Evolutionary conservation across 2,888 invertebrate species (phyloP).

Genomic region (Ctena decussata): DNA sequence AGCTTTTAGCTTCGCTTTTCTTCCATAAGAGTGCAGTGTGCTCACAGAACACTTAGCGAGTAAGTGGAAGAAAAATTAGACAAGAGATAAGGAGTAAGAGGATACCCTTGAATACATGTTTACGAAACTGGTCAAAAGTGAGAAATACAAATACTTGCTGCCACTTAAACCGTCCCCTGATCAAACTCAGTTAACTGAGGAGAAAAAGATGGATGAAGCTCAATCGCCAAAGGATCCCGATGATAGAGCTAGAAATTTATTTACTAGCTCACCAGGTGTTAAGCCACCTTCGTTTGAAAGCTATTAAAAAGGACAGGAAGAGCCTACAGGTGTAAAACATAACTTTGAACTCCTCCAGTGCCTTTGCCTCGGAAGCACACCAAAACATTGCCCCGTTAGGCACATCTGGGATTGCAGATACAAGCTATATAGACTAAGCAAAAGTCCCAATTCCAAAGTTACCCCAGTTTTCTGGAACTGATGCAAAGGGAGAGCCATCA

Average conservation of each 20-base stretch:
- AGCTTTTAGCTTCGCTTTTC: too few relatives aligned
- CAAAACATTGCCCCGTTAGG: background rate
- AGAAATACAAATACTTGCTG: background rate
- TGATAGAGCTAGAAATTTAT: background rate
- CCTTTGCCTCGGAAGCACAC: background rate
- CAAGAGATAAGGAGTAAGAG: too few relatives aligned
- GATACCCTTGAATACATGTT: background rate
- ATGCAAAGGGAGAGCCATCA: slow-evolving; percentile 5
- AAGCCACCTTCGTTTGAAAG: background rate
- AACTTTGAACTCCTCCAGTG: background rate
- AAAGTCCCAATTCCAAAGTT: background rate
- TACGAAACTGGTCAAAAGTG: background rate
- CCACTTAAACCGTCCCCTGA: background rate
- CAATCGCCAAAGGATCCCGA: background rate
- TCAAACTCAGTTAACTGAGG: background rate
- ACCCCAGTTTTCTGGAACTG: background rate
- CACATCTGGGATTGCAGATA: background rate
- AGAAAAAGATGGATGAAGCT: background rate
- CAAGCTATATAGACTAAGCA: background rate
- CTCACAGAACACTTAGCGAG: too few relatives aligned
- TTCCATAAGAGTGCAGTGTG: too few relatives aligned
- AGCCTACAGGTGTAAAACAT: background rate
- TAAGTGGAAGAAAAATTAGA: too few relatives aligned
- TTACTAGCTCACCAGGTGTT: background rate
- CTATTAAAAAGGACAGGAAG: background rate